Conservation (phyloP, 2,113 vertebrate genomes). For the Alligator sinensis region DNA sequence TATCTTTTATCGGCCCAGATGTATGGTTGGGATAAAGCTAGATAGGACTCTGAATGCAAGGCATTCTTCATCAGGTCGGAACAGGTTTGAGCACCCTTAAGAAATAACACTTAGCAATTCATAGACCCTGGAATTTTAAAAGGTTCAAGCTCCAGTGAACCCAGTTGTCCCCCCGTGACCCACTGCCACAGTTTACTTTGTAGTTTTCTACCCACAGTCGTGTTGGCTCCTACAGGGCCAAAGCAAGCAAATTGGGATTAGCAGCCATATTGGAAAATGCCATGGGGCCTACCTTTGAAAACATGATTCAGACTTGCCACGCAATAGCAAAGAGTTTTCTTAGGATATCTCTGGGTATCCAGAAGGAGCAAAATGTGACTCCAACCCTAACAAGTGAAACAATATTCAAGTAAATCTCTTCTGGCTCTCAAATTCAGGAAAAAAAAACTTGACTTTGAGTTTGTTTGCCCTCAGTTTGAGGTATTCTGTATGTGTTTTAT, state of each 20-base stretch:
- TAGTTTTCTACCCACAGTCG: neutral
- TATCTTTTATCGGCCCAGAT: too few relatives aligned
- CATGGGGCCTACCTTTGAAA: neutral
- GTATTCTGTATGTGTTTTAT: neutral
- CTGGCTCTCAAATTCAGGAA: fast-evolving
- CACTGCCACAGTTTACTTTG: neutral
- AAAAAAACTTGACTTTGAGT: neutral
- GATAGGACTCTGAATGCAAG: too few relatives aligned
- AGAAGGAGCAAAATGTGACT: neutral
- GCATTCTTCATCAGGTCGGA: too few relatives aligned
- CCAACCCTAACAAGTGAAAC: neutral
- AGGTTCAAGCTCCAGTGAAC: neutral
- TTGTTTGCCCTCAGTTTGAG: neutral
- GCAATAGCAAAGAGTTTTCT: neutral
- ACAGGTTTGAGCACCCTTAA: neutral
- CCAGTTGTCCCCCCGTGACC: neutral
- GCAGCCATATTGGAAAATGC: neutral
- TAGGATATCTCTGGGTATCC: neutral
- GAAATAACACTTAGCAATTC: neutral
- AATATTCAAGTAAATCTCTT: neutral
- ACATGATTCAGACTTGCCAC: neutral
- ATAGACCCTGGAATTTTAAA: neutral
- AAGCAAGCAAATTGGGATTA: neutral
- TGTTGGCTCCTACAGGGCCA: neutral
- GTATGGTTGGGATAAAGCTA: too few relatives aligned